Evolutionary conservation across 2,888 invertebrate species (phyloP), one percentile per base, ranked within the genome.

Genomic region (Phragmatobia fuliginosa): DNA sequence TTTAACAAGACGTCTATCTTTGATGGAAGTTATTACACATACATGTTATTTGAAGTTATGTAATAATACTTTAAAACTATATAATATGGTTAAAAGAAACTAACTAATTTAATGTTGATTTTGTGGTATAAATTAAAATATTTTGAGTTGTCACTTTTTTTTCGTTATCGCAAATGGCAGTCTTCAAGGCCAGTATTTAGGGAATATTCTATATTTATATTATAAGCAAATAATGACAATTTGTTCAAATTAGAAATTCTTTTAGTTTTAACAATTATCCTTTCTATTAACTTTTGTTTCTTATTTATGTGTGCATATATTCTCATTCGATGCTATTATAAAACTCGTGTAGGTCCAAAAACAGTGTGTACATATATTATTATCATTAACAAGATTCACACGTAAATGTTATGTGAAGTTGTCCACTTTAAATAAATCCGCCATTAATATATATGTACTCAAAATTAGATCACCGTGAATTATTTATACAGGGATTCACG

Each of bases 1-100:
- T 74, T 36, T 25, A 56, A 36, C 36, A 36, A 64, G 18, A 63
- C 49, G 25, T 16, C 21, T 64, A 33, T 62, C 28, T 31, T 5
- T 41, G 21, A 21, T 62, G 18, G 11, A 25, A 38, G 18, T 28
- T 16, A 7, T 41, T 31, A 62, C 61, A 62, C 25, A 16, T 38
- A 25, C 32, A n/a, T 14, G 52, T 52, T 32, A 52, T 33, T 33
- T 2, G 0, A n/a, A n/a, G 0, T 49, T 49, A 49, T 49, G 21
- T n/a, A 49, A 49, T 49, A 49, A 1, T n/a, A 3, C 0, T 49
- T n/a, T 7, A 49, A 49, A 10, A 49, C 45, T 49, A n/a, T 7
- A n/a, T n/a, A n/a, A n/a, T 49, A 49, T 21, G n/a, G 10, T 49
- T 49, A 6, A 45, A 45, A 21, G 7, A 45, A 21, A 45, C 18